Evolutionary conservation across 2,113 vertebrate genomes (phyloP), one percentile per base, ranked within the genome.

Genomic region (Gymnogyps californianus): DNA sequence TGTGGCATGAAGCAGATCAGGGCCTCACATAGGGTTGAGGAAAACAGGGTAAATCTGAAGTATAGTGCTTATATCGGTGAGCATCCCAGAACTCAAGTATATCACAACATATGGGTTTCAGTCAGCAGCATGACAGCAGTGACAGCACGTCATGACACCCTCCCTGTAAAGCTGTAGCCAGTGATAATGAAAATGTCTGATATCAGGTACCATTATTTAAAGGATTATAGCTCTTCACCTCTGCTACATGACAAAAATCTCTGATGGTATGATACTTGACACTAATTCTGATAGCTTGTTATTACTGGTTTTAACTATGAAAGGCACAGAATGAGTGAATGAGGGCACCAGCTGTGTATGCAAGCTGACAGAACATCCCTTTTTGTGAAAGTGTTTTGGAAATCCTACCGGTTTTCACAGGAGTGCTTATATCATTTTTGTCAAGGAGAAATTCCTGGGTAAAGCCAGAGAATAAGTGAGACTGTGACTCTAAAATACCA

Each of bases 11-110:
- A 28, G 34, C 24, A 78, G 59, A 44, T 66, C 22, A 47, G 16
- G 20, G 64, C 13, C 28, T 83, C n/a, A 22, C 28, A 31, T 0
- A 29, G 16, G 16, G 5, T 0, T 64, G 74, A 71, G n/a, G 47
- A 80, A 72, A 76, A 71, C 4, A 18, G 36, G 14, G 10, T 34
- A 76, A 65, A 47, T 82, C 44, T 52, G 42, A 75, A 79, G 7
- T 15, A 14, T 3, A 87, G 25, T n/a, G 36, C 36, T 87, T 57
- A 10, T 38, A 44, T 28, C 3, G 0, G 1, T 64, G 87, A 82
- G 34, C 26, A 75, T 52, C 28, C 18, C 44, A 76, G 75, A 66
- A 49, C 16, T 40, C 1, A 3, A 32, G 9, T 49, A 22, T 42
- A 54, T 58, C 7, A 46, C 15, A 80, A 24, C 22, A 40, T 3